Base-by-base conservation (phyloP, 1,140 invertebrate species). In the Trypoxylus dichotomus region DNA sequence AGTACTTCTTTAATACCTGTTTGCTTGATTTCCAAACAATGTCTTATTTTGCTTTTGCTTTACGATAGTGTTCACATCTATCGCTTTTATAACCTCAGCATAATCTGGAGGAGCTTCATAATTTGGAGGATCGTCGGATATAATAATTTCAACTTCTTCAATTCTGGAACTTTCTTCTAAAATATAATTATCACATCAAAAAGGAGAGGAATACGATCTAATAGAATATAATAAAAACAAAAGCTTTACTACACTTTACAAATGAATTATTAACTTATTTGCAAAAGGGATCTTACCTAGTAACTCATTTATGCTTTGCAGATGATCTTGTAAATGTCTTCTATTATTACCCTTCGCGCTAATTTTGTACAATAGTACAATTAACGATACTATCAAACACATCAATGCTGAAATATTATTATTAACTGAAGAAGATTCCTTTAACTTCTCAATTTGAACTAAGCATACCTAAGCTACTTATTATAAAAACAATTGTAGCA, bases 41-140 rank as follows among this genome's bases (percentile, higher is more conserved):
- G 13, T 47, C 72, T 27, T 73, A 43, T 75, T 29, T 8, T 25
- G 19, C 29, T 42, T 47, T 42, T 21, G 63, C n/a, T 41, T 77
- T 32, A 47, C 73, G 6, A 25, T 21, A 19, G 54, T 25, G 58
- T 77, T 78, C 79, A 81, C 24, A 24, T 72, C 74, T 32, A 41
- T 10, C 37, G 21, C 68, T 78, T 92, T 92, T 11, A 92, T 88
- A 7, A 93, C 89, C 74, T 93, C 92, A 32, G 92, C 91, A 79
- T 93, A 93, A 75, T 92, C 90, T 0, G 92, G 92, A 0, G 92
- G 92, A 7, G 91, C 89, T 82, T 93, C 92, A 83, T 93, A 93
- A 37, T 88, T 87, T 0, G 92, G 92, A 11, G 92, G 92, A 32
- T 93, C 91, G 79, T 93, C 92, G 0, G 87, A 85, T 1, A 86